phyloP scores from a whole-genome alignment of 2,888 invertebrate species.

The Heterodera filipjevi region DNA sequence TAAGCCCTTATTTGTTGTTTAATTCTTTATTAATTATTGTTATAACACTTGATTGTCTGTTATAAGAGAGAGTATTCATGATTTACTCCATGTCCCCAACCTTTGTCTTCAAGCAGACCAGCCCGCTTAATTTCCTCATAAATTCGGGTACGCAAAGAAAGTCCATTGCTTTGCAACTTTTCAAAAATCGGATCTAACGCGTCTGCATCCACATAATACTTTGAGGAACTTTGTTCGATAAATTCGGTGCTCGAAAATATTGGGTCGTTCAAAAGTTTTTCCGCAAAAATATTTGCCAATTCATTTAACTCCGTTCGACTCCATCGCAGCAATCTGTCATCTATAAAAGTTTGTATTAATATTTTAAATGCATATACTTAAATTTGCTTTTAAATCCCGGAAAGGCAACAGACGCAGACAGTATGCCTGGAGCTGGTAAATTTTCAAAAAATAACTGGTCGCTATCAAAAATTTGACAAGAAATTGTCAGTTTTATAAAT shows the following conservation, averaged over 20 bases:
- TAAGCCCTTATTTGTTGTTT: too few relatives aligned
- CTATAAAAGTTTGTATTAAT: background rate
- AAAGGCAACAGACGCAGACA: too few relatives aligned
- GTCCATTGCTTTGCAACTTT: background rate
- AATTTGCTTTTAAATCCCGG: too few relatives aligned
- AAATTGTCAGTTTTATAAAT: too few relatives aligned
- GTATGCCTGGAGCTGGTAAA: too few relatives aligned
- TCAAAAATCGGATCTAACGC: background rate
- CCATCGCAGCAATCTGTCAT: background rate
- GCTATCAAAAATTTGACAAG: too few relatives aligned
- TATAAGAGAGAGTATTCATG: background rate
- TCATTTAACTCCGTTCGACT: background rate
- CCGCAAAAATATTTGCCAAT: constrained; percentile 7
- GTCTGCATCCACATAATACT: background rate
- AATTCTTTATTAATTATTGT: too few relatives aligned
- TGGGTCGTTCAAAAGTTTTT: background rate
- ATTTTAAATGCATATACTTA: background rate
- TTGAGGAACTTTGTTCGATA: background rate
- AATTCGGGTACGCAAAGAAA: background rate
- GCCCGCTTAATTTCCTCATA: background rate
- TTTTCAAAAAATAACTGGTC: too few relatives aligned
- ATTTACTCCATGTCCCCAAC: background rate
- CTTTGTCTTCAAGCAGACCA: background rate
- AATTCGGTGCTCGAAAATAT: background rate
- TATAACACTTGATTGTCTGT: too few relatives aligned